Evolutionary conservation across 1,140 invertebrate species (phyloP), one percentile per base, ranked within the genome.

Genomic region (Drosophila jambulina): DNA sequence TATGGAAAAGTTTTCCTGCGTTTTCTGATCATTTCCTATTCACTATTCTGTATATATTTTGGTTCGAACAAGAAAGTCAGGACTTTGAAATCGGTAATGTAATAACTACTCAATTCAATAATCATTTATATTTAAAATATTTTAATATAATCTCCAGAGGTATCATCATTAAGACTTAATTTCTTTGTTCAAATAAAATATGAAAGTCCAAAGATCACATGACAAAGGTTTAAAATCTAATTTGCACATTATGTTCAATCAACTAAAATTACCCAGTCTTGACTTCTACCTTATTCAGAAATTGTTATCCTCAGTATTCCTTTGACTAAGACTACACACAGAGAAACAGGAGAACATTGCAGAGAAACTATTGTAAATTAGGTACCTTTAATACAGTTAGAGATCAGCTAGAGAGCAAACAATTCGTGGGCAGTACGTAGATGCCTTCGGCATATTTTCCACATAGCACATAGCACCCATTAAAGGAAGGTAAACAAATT

Each of bases 311-410:
- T 25, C 7, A 56, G 4, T 23, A 29, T 6, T 36, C 25, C 3
- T 29, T 21, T 42, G 3, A 42, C 29, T 46, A 12, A 43, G 56
- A 62, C 67, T 64, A 21, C 23, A 32, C 29, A 53, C 36, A 43
- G 8, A 12, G 19, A 57, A 49, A 12, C 25, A 27, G 29, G n/a
- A 21, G 17, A 70, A 40, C n/a, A 43, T 49, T 65, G 54, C 46
- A 54, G 57, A 59, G 51, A 75, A 83, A 90, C 87, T 92, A 90
- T 82, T 92, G 91, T 92, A 92, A 91, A 91, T 92, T 92, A 92
- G 91, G 91, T 92, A 92, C 87, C 91, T 92, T 91, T 82, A 78
- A 72, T 51, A 27, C 36, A 59, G 43, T 49, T 72, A 72, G 43
- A 72, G 53, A 72, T 72, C 67, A 42, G 67, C 36, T 72, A 72